These are phyloP conservation scores for Gymnothorax javanicus DNA, from an alignment of 2,797 vertebrate species.

Conservation along the genomic window DNA sequence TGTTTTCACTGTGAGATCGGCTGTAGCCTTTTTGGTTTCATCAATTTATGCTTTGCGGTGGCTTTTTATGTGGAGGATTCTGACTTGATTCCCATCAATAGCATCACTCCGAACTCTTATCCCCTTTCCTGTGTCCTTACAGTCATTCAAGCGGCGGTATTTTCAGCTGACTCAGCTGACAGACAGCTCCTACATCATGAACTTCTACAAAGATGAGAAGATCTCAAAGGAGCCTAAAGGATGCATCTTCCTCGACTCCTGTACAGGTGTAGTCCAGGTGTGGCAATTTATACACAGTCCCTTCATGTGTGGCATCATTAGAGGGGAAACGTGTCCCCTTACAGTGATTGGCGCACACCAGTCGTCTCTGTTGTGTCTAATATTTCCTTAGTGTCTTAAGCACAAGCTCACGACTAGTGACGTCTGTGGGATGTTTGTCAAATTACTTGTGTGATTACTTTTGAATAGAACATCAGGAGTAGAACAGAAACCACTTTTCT, in stretches of 20 bases:
- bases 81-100: background rate
- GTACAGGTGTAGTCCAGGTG: conserved; percentile 96
- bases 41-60: background rate
- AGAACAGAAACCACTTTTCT: background rate
- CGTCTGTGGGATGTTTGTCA: background rate
- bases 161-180: conserved; percentile 97
- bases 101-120: background rate
- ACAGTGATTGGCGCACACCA: background rate
- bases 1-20: no score
- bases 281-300: conserved; percentile 43
- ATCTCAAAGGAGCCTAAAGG: conserved; percentile 99
- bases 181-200: conserved; percentile 98
- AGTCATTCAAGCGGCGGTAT: conserved; percentile 98
- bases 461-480: background rate
- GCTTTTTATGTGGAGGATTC: background rate
- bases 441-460: background rate
- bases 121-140: conserved; percentile 37
- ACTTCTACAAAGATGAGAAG: conserved; percentile 99
- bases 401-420: background rate
- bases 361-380: background rate
- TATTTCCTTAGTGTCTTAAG: background rate
- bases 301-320: background rate
- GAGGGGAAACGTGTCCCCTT: background rate
- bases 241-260: conserved; percentile 98
- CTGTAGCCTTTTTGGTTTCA: no score